Conservation (phyloP, 2,797 vertebrate species). For the Denticeps clupeoides region DNA sequence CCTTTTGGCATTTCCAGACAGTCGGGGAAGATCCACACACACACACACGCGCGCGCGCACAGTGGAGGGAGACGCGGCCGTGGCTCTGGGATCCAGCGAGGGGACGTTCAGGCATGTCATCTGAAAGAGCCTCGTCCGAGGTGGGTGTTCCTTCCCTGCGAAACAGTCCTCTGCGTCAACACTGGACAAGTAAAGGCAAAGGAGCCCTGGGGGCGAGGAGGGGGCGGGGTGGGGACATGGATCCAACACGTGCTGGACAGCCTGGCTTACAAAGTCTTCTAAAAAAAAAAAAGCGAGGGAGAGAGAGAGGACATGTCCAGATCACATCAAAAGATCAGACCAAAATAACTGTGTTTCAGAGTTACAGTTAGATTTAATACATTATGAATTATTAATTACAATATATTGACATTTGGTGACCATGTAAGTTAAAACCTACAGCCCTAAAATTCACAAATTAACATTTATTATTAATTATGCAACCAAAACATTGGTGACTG, state of each 20-base stretch:
- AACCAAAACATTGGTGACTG: too few relatives aligned
- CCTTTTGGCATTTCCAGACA: not conserved
- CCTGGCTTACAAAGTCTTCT: too few relatives aligned
- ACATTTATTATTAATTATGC: too few relatives aligned
- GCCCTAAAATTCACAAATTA: too few relatives aligned
- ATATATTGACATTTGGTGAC: too few relatives aligned
- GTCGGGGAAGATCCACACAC: not conserved
- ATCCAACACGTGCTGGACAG: conserved; percentile 8
- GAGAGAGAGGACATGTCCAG: conserved; percentile 1
- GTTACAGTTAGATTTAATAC: too few relatives aligned
- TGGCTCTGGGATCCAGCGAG: conserved; percentile 12
- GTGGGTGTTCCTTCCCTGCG: conserved; percentile 35
- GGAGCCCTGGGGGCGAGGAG: conserved; percentile 13
- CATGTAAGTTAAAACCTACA: too few relatives aligned
- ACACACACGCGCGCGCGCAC: not conserved
- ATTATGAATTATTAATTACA: too few relatives aligned
- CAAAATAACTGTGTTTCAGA: too few relatives aligned
- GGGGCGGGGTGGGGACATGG: conserved; percentile 23
- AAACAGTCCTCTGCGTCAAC: conserved; percentile 29
- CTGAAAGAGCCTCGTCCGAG: conserved; percentile 35
- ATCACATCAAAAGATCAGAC: not conserved
- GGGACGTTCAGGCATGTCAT: conserved; percentile 33
- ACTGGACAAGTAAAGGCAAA: conserved; percentile 35
- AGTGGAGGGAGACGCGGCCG: not conserved
- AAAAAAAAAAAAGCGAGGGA: too few relatives aligned